Evolutionary conservation across 2,888 invertebrate species (phyloP).

Genomic region (Chymomyza caudatula): DNA sequence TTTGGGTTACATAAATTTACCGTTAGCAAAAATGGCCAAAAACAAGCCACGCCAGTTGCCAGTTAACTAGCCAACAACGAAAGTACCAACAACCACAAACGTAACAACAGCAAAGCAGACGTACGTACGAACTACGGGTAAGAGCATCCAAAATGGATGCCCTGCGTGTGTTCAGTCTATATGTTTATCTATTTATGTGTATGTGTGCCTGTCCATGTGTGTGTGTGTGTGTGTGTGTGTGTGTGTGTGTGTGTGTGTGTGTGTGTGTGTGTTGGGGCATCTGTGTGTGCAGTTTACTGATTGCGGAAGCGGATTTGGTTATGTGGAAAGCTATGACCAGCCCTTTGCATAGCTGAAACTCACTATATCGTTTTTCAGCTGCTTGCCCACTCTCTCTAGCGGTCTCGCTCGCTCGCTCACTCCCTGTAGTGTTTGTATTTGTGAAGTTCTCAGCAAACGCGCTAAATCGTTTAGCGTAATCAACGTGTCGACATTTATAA

Average conservation of each 20-base stretch:
- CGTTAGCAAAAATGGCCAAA: constrained; percentile 56
- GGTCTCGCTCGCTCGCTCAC: background rate
- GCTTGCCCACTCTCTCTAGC: background rate
- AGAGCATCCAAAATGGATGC: background rate
- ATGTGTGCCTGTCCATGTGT: background rate
- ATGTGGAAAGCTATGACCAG: constrained; percentile 59
- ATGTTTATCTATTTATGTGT: background rate
- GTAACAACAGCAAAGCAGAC: background rate
- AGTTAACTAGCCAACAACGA: constrained; percentile 52
- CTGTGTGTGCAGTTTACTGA: constrained; percentile 65
- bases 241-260: background rate
- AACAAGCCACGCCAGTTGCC: constrained; percentile 44
- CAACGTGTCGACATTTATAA: constrained; percentile 34
- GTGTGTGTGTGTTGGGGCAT: background rate
- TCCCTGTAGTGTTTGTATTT: background rate
- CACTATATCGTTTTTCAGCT: background rate
- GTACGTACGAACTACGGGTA: background rate
- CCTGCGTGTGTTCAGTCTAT: background rate
- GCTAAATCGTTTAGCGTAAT: constrained; percentile 66
- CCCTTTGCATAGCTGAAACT: background rate
- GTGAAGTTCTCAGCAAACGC: background rate
- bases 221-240: background rate
- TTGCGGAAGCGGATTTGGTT: constrained; percentile 69
- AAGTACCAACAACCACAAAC: background rate
- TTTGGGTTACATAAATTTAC: constrained; percentile 66